Evolutionary conservation across 2,113 vertebrate species (phyloP).

Genomic region (Callopanchax toddi): DNA sequence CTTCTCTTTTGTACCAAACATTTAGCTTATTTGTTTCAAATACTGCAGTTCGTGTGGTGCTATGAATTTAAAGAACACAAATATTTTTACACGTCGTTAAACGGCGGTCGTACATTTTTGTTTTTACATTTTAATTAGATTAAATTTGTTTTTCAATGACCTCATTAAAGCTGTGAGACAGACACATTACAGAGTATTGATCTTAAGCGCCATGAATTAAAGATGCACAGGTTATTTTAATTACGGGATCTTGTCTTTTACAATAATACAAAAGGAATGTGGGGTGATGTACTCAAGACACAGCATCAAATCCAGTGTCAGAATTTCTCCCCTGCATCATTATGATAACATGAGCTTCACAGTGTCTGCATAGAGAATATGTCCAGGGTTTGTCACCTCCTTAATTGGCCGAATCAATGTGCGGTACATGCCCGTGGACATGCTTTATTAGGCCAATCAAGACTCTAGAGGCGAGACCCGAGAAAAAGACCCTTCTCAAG

Average conservation of each 20-base stretch:
- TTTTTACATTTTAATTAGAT: not conserved
- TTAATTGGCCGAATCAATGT: slow-evolving; percentile 72
- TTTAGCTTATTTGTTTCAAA: not conserved
- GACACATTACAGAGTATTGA: not conserved
- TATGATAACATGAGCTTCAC: slow-evolving; percentile 61
- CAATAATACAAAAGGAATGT: not conserved
- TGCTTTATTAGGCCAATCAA: slow-evolving; percentile 76
- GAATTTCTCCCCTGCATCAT: slow-evolving; percentile 43
- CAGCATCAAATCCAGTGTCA: slow-evolving; percentile 17
- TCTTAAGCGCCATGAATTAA: too few species aligned
- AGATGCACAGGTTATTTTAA: too few species aligned
- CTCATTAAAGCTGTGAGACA: not conserved
- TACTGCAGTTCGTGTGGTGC: not conserved
- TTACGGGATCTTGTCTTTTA: not conserved
- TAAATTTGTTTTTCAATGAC: not conserved
- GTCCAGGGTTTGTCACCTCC: slow-evolving; percentile 70
- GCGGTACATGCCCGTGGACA: slow-evolving; percentile 64
- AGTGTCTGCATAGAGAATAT: slow-evolving; percentile 48
- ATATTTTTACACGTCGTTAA: not conserved
- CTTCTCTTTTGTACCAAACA: too few species aligned
- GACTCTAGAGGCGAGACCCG: slow-evolving; percentile 60
- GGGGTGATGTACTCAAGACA: slow-evolving; percentile 2
- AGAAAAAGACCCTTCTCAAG: slow-evolving; percentile 60
- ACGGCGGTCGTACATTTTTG: not conserved
- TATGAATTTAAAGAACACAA: not conserved